phyloP scores from a whole-genome alignment of 2,888 invertebrate species.

The Metellina segmentata region DNA sequence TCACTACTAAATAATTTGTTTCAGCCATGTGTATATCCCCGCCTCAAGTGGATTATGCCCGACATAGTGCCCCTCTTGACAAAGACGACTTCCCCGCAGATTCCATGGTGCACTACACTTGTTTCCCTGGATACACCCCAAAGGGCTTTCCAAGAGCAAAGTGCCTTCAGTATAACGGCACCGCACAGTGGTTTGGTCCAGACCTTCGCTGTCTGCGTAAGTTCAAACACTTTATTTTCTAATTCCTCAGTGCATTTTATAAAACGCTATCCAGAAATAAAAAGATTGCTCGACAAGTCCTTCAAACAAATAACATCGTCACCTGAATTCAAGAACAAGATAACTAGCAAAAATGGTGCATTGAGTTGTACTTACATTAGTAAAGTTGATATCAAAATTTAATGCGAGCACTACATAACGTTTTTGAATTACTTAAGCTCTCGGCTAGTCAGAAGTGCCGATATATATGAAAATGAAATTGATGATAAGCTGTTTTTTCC shows the following conservation, averaged over 20 bases:
- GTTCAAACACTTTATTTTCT: slow-evolving; percentile 79
- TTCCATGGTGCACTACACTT: slow-evolving; percentile 94
- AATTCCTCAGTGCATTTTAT: background rate
- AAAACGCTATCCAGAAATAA: too few species aligned
- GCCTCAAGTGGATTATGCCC: slow-evolving; percentile 81
- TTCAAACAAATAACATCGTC: too few species aligned
- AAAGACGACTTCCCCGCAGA: slow-evolving; percentile 94
- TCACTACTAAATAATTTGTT: background rate
- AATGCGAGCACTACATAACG: too few species aligned
- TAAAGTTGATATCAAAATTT: too few species aligned
- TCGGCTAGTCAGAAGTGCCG: too few species aligned
- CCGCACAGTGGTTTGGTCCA: slow-evolving; percentile 97
- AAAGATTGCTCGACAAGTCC: too few species aligned
- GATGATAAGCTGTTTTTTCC: too few species aligned
- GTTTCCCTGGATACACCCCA: slow-evolving; percentile 95
- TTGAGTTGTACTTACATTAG: too few species aligned
- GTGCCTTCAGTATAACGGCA: slow-evolving; percentile 92
- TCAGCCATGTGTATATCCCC: slow-evolving; percentile 79
- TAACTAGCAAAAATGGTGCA: too few species aligned
- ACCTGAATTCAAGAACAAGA: too few species aligned
- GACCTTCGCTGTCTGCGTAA: slow-evolving; percentile 97
- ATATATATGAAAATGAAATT: too few species aligned
- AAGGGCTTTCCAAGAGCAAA: slow-evolving; percentile 95
- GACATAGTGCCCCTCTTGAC: slow-evolving; percentile 90
- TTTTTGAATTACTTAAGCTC: too few species aligned